These are phyloP conservation scores for Chlorospingus flavigularis DNA, from an alignment of 2,797 vertebrate genomes.

Conservation along the genomic window DNA sequence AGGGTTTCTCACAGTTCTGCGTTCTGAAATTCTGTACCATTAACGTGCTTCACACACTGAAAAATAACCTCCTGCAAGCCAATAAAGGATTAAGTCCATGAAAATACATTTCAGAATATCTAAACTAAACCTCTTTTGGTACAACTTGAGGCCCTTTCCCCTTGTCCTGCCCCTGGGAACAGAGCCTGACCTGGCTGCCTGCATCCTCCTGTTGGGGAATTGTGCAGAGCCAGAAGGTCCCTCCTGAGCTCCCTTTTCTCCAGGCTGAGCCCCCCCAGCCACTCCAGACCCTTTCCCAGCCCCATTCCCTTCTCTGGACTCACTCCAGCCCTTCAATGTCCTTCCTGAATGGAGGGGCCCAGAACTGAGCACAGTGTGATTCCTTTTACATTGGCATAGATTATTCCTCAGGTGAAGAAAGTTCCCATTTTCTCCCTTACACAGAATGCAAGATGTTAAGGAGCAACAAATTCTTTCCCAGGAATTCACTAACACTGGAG, in stretches of 20 bases:
- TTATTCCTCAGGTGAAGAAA: neutral
- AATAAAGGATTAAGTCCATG: neutral
- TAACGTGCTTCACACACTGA: neutral
- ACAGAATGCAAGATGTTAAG: neutral
- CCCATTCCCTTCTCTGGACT: neutral
- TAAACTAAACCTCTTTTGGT: neutral
- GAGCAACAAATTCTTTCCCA: neutral
- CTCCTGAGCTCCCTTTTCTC: neutral
- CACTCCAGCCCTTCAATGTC: neutral
- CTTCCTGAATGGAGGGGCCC: neutral
- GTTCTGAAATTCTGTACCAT: neutral
- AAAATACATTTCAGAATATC: neutral
- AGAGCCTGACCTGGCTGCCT: neutral
- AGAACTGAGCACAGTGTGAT: neutral
- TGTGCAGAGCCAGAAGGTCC: neutral
- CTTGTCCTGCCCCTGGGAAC: neutral
- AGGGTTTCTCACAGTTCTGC: neutral
- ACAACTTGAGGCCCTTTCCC: too few species aligned
- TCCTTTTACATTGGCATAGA: neutral
- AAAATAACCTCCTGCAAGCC: neutral
- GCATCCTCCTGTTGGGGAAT: fast-evolving
- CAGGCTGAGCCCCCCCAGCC: neutral
- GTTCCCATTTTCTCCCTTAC: neutral
- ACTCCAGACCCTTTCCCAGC: neutral
- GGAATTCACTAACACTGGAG: neutral